Conservation (phyloP, 2,888 invertebrate species). For the Ochropacha duplaris region DNA sequence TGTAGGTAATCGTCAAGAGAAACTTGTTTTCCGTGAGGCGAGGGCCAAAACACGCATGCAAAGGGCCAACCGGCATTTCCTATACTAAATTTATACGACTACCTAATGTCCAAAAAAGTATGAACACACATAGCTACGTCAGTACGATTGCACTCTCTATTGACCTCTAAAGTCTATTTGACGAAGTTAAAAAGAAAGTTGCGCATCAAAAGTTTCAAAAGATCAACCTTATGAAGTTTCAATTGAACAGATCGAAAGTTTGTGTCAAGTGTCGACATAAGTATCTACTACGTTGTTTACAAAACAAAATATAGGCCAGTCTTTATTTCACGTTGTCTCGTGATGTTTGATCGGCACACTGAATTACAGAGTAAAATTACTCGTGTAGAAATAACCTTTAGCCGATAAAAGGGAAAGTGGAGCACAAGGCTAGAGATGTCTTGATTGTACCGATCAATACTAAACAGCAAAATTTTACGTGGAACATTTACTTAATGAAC, state of each 20-base stretch:
- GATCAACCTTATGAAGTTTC: not conserved
- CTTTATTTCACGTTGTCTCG: slow-evolving; percentile 11
- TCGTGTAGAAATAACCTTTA: slow-evolving; percentile 48
- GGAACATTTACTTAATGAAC: slow-evolving; percentile 27
- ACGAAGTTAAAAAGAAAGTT: not conserved
- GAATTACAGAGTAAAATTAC: slow-evolving; percentile 27
- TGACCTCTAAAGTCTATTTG: not conserved
- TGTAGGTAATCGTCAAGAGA: slow-evolving; percentile 34
- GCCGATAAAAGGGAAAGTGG: slow-evolving; percentile 57
- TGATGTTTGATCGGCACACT: slow-evolving; percentile 19
- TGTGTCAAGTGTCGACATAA: slow-evolving; percentile 5
- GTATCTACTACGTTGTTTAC: slow-evolving; percentile 12
- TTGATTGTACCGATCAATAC: slow-evolving; percentile 47
- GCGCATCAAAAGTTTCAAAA: not conserved
- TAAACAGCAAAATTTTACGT: slow-evolving; percentile 31
- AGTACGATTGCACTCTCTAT: not conserved
- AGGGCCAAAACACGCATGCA: slow-evolving; percentile 40
- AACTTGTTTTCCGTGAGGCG: slow-evolving; percentile 57
- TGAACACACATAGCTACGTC: not conserved
- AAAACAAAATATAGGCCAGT: slow-evolving; percentile 18
- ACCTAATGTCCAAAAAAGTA: not conserved
- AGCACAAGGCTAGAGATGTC: slow-evolving; percentile 51
- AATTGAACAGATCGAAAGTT: not conserved
- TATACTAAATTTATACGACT: not conserved
- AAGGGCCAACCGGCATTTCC: slow-evolving; percentile 32